phyloP scores from a whole-genome alignment of 2,797 vertebrate species.

The Scleropages formosus region DNA sequence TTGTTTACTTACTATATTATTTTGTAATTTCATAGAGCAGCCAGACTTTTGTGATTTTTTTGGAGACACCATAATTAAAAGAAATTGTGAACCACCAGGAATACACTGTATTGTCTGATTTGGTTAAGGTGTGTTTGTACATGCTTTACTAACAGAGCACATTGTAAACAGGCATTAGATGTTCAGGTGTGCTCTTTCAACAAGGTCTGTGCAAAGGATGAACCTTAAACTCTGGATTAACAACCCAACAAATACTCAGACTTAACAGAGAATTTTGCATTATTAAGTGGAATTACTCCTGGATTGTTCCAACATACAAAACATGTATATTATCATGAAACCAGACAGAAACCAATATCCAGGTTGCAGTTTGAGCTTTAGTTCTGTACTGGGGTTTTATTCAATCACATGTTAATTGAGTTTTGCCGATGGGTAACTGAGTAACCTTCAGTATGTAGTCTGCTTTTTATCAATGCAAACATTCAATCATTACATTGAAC shows the following conservation, averaged over 20 bases:
- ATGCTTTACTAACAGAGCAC: neutral
- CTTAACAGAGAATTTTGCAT: neutral
- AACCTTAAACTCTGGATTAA: neutral
- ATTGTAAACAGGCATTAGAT: neutral
- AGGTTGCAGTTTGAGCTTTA: neutral
- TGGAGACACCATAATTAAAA: conserved; percentile 54
- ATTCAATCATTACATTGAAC: conserved; percentile 38
- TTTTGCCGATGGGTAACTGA: conserved; percentile 34
- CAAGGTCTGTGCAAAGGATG: neutral
- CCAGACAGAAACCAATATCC: conserved; percentile 13
- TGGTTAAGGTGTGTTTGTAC: conserved; percentile 55
- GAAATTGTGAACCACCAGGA: conserved; percentile 52
- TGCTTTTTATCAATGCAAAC: conserved; percentile 44
- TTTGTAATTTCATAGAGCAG: conserved; percentile 25
- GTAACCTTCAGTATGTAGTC: conserved; percentile 30
- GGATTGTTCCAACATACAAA: conserved; percentile 6
- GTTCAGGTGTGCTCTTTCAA: neutral
- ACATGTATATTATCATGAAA: conserved; percentile 15
- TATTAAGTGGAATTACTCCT: conserved; percentile 26
- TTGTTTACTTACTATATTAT: conserved; percentile 26
- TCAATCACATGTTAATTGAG: conserved; percentile 35
- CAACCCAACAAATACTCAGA: neutral
- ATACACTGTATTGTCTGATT: conserved; percentile 60
- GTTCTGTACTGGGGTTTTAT: conserved; percentile 12
- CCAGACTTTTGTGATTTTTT: conserved; percentile 49